Conservation (phyloP, 2,113 vertebrate species). For the Xyliphius kryptos region DNA sequence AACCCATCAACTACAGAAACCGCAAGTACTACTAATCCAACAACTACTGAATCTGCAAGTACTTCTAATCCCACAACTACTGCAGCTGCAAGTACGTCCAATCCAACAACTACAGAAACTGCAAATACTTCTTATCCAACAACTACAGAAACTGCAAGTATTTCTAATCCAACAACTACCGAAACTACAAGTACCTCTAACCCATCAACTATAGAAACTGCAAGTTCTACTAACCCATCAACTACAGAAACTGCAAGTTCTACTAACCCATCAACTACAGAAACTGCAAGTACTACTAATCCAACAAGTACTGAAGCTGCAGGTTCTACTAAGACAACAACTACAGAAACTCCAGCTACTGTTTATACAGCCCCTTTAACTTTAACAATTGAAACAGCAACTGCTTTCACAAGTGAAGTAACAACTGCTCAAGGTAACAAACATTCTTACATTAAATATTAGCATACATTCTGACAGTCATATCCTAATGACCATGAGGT, state of each 20-base stretch:
- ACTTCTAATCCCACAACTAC: neutral
- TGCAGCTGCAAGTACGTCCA: neutral
- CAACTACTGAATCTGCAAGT: neutral
- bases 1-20: no score
- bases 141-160: neutral
- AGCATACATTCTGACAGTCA: no score
- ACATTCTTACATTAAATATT: no score
- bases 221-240: neutral
- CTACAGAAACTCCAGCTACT: neutral
- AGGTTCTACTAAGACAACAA: neutral
- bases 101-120: neutral
- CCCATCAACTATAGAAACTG: neutral
- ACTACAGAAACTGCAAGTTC: no score
- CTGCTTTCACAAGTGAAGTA: no score
- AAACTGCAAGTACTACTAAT: neutral
- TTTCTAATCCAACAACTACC: neutral
- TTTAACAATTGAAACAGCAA: no score
- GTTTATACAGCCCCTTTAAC: no score
- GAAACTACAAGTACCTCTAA: neutral
- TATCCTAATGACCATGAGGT: no score
- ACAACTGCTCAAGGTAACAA: no score
- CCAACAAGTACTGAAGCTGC: no score
- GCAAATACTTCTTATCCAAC: neutral
- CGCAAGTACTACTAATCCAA: neutral
- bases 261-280: neutral